phyloP scores from a whole-genome alignment of 2,113 vertebrate species.

The Salvelinus namaycush region DNA sequence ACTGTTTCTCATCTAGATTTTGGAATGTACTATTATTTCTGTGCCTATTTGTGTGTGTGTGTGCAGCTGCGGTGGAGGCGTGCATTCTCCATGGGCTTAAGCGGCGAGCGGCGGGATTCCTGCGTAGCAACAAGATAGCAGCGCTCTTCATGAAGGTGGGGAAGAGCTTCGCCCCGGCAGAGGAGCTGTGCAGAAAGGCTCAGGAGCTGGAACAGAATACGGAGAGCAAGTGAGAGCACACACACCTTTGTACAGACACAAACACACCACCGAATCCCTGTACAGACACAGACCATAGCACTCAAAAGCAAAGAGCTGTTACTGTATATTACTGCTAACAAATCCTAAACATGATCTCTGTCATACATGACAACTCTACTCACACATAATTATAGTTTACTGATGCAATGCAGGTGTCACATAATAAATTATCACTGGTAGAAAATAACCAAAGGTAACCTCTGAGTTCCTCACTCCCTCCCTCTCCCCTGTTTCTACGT shows the following conservation, averaged over 20 bases:
- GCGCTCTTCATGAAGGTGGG: conserved; percentile 97
- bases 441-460: neutral
- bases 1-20: too few relatives aligned
- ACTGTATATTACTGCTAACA: neutral
- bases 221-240: conserved; percentile 83
- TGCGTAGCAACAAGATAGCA: conserved; percentile 96
- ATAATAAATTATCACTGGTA: neutral
- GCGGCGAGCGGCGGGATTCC: conserved; percentile 88
- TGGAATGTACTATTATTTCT: neutral
- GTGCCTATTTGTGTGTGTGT: conserved; percentile 16
- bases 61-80: conserved; percentile 89
- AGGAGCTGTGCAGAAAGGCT: conserved; percentile 91
- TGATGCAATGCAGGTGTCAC: too few relatives aligned
- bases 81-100: conserved; percentile 89
- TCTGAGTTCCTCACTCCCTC: neutral
- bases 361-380: neutral
- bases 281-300: neutral
- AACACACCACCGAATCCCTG: neutral
- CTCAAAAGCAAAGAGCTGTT: conserved; percentile 32
- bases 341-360: neutral
- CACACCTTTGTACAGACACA: conserved; percentile 5
- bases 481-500: conserved; percentile 11
- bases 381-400: neutral
- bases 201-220: conserved; percentile 92
- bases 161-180: conserved; percentile 87